These are phyloP conservation scores for Ibidorhyncha struthersii DNA, from an alignment of 2,113 vertebrate genomes.

Conservation along the genomic window DNA sequence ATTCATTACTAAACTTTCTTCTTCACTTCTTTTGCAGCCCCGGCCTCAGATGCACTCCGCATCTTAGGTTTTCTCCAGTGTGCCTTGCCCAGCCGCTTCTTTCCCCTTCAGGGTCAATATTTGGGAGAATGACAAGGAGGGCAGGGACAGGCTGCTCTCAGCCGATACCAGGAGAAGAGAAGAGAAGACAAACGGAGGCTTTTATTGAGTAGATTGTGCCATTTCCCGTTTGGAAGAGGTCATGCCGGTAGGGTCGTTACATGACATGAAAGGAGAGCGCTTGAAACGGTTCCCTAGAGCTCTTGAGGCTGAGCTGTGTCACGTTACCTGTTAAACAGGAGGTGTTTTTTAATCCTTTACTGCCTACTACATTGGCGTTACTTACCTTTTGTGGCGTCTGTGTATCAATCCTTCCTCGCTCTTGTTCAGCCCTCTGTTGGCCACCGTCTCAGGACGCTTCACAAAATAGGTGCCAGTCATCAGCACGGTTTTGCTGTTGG, in stretches of 20 bases:
- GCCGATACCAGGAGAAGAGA: not conserved
- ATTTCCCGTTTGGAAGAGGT: not conserved
- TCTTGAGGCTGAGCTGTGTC: not conserved
- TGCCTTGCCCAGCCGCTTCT: not conserved
- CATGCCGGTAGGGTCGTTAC: not conserved
- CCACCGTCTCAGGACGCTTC: not conserved
- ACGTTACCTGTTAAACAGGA: not conserved
- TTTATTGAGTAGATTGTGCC: not conserved
- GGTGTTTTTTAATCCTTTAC: not conserved
- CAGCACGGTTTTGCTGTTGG: not conserved
- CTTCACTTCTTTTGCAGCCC: not conserved
- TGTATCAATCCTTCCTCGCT: not conserved
- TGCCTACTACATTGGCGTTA: not conserved
- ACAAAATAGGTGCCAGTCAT: not conserved
- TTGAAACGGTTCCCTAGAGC: not conserved
- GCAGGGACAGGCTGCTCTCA: not conserved
- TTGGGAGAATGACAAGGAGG: not conserved
- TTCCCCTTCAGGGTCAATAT: not conserved
- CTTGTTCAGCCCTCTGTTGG: not conserved
- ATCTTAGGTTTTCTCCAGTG: not conserved
- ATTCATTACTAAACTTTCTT: not conserved
- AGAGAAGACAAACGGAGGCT: not conserved
- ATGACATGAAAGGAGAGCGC: not conserved
- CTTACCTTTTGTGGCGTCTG: not conserved
- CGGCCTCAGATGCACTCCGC: not conserved